These are phyloP conservation scores for Emmelina monodactyla DNA, from an alignment of 2,888 invertebrate genomes.

Conservation along the genomic window DNA sequence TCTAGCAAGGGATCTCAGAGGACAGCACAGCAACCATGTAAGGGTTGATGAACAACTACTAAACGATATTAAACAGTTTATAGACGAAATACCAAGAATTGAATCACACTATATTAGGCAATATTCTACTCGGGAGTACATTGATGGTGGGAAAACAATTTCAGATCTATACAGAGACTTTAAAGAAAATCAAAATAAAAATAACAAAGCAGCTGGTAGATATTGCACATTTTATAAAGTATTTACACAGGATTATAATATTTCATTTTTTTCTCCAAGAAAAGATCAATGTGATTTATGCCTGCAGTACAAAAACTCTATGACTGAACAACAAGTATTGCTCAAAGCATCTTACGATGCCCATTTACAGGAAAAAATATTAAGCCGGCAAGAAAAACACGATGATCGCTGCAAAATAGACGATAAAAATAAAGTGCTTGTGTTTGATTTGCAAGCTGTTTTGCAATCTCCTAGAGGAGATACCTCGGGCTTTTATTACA, in stretches of 20 bases:
- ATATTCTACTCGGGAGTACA: slow-evolving; percentile 14
- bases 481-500: slow-evolving; percentile 17
- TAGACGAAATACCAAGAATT: slow-evolving; percentile 15
- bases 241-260: slow-evolving; percentile 9
- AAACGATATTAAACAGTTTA: slow-evolving; percentile 14
- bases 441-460: slow-evolving; percentile 18
- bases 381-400: slow-evolving; percentile 14
- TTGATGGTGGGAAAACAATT: slow-evolving; percentile 12
- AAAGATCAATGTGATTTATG: slow-evolving; percentile 13
- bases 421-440: slow-evolving; percentile 13
- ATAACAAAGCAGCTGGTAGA: slow-evolving; percentile 5
- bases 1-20: slow-evolving; percentile 14
- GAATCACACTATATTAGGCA: slow-evolving; percentile 14
- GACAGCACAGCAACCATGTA: slow-evolving; percentile 13
- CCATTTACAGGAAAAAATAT: slow-evolving; percentile 12
- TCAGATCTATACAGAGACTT: slow-evolving; percentile 10
- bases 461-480: slow-evolving; percentile 16
- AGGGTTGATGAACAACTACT: slow-evolving; percentile 9
- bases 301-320: slow-evolving; percentile 8
- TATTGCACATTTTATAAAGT: slow-evolving; percentile 8
- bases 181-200: too few relatives aligned
- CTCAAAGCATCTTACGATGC: slow-evolving; percentile 4
- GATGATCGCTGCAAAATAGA: slow-evolving; percentile 15
- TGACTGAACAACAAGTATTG: neutral
- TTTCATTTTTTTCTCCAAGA: slow-evolving; percentile 9